These are phyloP conservation scores for Phylloscopus trochiloides DNA, from an alignment of 2,113 vertebrate species.

Conservation along the genomic window DNA sequence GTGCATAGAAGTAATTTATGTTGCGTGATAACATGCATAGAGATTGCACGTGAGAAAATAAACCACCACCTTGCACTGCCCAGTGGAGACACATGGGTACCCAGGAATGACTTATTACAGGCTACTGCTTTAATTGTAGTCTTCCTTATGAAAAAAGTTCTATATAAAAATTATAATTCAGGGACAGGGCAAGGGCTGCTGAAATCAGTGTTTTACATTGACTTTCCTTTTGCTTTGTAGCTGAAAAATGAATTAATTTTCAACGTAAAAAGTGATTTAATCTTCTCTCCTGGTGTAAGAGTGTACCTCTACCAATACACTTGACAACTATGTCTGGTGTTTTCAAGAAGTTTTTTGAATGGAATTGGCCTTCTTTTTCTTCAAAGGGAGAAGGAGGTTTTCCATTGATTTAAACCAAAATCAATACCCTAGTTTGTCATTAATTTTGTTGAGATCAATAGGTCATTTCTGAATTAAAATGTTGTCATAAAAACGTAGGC, in stretches of 20 bases:
- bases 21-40: not conserved
- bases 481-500: not conserved
- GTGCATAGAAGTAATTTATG: not conserved
- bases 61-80: not conserved
- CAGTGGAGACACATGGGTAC: not conserved
- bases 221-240: not conserved
- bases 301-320: not conserved
- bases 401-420: not conserved
- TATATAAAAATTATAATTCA: not conserved
- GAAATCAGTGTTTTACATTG: not conserved
- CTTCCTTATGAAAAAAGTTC: not conserved
- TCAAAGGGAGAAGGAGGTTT: not conserved
- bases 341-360: not conserved
- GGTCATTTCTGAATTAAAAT: not conserved
- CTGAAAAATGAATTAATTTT: not conserved
- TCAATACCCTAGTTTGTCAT: not conserved
- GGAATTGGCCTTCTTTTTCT: not conserved
- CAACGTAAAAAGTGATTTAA: not conserved
- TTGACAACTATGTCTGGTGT: not conserved
- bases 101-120: not conserved
- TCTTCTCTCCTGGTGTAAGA: not conserved
- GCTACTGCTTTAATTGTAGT: not conserved
- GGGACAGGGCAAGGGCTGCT: not conserved
- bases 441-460: constrained; percentile 5
- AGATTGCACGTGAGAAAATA: not conserved